phyloP scores from a whole-genome alignment of 2,797 vertebrate species.

The Sardinella longiceps region DNA sequence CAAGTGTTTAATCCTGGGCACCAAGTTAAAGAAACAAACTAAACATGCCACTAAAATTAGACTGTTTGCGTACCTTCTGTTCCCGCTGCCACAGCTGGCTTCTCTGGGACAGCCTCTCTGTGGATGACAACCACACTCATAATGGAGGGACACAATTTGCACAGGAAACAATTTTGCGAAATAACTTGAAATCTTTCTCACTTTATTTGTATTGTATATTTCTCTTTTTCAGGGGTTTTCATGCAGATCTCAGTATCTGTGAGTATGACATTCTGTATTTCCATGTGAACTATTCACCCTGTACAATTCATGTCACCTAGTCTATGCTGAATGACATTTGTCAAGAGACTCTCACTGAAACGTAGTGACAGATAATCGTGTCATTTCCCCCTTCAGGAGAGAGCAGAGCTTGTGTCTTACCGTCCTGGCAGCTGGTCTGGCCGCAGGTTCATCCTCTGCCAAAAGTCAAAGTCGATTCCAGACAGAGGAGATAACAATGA shows the following conservation, averaged over 20 bases:
- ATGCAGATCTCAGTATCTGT: not conserved
- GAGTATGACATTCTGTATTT: not conserved
- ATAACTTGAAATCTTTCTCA: too few relatives aligned
- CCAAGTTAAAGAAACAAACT: not conserved
- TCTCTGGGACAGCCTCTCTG: slow-evolving; percentile 48
- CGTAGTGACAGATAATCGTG: not conserved
- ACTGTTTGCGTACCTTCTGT: slow-evolving; percentile 40
- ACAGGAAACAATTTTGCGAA: too few relatives aligned
- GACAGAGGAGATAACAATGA: not conserved
- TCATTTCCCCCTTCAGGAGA: not conserved
- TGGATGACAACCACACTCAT: slow-evolving; percentile 13
- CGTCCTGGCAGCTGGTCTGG: slow-evolving; percentile 54
- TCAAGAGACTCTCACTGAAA: not conserved
- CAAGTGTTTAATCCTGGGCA: not conserved
- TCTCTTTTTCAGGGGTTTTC: too few relatives aligned
- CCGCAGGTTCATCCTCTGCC: slow-evolving; percentile 69
- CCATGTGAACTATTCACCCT: not conserved
- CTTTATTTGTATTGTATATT: too few relatives aligned
- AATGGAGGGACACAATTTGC: too few relatives aligned
- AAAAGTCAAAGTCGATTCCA: slow-evolving; percentile 37
- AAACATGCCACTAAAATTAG: not conserved
- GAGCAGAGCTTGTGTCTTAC: slow-evolving; percentile 48
- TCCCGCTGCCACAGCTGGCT: slow-evolving; percentile 34
- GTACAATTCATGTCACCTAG: not conserved
- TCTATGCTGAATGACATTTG: not conserved